Percentiles rank a stretch among this genome's conserved stretches.
Evolutionary conservation across 2,113 vertebrate species (phyloP).

Genomic region (Zosterops hypoxanthus): DNA sequence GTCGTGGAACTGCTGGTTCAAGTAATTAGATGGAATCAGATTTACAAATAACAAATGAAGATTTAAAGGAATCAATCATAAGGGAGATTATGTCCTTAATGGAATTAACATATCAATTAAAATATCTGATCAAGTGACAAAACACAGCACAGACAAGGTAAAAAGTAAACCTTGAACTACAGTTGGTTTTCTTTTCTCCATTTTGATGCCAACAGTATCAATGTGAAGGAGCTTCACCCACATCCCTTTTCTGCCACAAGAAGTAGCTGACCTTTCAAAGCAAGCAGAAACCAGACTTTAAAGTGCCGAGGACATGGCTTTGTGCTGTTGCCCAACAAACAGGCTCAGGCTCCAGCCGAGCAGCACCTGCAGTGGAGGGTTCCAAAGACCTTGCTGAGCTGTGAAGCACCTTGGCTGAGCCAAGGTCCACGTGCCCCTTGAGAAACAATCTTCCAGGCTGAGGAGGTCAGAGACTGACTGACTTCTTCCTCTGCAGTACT

Average conservation of each 20-base stretch:
- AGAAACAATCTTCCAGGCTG: background rate
- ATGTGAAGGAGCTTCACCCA: background rate
- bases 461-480: background rate
- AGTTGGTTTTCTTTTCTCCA: background rate
- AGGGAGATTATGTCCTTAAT: background rate
- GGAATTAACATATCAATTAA: background rate
- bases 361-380: background rate
- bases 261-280: background rate
- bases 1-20: background rate
- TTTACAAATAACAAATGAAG: background rate
- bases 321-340: background rate
- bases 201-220: background rate
- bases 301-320: background rate
- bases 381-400: rapidly evolving
- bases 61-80: background rate
- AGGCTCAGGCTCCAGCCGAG: background rate
- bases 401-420: rapidly evolving
- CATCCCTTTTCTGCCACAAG: background rate
- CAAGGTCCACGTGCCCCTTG: background rate
- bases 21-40: background rate
- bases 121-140: background rate
- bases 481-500: background rate
- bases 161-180: background rate
- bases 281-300: background rate
- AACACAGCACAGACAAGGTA: background rate